Evolutionary conservation across 2,113 vertebrate genomes (phyloP), one percentile per base, ranked within the genome.

Genomic region (Barbus barbus): DNA sequence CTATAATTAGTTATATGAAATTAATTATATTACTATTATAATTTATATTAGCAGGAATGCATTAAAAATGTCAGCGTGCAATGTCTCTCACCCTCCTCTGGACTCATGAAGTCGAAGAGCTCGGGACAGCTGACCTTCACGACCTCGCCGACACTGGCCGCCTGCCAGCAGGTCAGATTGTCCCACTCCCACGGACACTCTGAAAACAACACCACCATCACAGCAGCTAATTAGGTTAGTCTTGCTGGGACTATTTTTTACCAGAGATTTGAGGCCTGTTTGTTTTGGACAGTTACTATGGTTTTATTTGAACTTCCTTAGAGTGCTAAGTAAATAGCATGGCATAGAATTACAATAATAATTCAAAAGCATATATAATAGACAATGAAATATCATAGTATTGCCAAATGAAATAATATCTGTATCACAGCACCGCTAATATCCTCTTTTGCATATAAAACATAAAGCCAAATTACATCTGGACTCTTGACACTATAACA

Each of bases 111-210:
- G 33, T 92, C 94, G 90, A 99, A 97, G 69, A 98, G 89, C 3
- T 96, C 96, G 0, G 97, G 97, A 87, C 98, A 99, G 90, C 92
- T 97, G 85, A 98, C 96, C 31, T 93, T 93, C 77, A 97, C 96
- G 0, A 96, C 94, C 80, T 99, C 95, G 0, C 97, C 97, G 0
- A 97, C 86, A 0, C 71, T 91, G 16, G 96, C 95, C 0, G 95
- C 95, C 92, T 97, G 95, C 97, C 98, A 99, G 84, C 98, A 99
- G 0, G 97, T 98, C 87, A 99, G 94, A 44, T 99, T 98, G 87
- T 99, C 98, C 98, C 98, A 99, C 95, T 97, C 95, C 91, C 96
- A 97, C 0, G 95, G 94, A 86, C 98, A 99, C 26, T 90, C 97
- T 98, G 82, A 51, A 63, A 14, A 86, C 7, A 72, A 67, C 8